phyloP scores from a whole-genome alignment of 2,888 invertebrate species.

The Cerastis leucographa region DNA sequence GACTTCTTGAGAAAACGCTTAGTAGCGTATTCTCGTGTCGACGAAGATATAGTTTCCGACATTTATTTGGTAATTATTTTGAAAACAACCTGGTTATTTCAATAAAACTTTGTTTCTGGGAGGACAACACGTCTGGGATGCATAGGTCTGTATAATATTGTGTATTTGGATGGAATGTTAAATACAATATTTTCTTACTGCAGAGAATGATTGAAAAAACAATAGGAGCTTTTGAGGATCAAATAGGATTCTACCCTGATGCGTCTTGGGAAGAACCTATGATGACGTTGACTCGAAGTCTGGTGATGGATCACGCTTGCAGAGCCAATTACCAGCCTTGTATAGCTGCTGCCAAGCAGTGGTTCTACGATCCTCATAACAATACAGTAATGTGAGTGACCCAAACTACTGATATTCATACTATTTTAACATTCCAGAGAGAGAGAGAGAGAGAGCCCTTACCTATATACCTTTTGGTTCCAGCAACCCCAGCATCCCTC shows the following conservation, averaged over 20 bases:
- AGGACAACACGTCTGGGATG: not conserved
- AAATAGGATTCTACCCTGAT: slow-evolving; percentile 80
- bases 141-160: not conserved
- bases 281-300: slow-evolving; percentile 82
- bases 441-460: not conserved
- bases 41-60: slow-evolving; percentile 80
- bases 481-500: slow-evolving; percentile 85
- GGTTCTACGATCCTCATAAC: slow-evolving; percentile 80
- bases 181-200: not conserved
- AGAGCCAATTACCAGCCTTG: slow-evolving; percentile 82
- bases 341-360: slow-evolving; percentile 82
- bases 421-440: not conserved
- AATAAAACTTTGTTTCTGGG: not conserved
- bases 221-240: slow-evolving; percentile 75
- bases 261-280: slow-evolving; percentile 74
- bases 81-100: too few species aligned
- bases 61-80: slow-evolving; percentile 80
- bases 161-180: not conserved
- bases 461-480: not conserved
- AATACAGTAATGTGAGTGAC: slow-evolving; percentile 79
- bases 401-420: not conserved
- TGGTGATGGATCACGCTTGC: slow-evolving; percentile 88
- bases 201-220: slow-evolving; percentile 83
- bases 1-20: slow-evolving; percentile 82
- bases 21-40: slow-evolving; percentile 69